These are phyloP conservation scores for Ceramica pisi DNA, from an alignment of 2,888 invertebrate genomes.

Conservation along the genomic window DNA sequence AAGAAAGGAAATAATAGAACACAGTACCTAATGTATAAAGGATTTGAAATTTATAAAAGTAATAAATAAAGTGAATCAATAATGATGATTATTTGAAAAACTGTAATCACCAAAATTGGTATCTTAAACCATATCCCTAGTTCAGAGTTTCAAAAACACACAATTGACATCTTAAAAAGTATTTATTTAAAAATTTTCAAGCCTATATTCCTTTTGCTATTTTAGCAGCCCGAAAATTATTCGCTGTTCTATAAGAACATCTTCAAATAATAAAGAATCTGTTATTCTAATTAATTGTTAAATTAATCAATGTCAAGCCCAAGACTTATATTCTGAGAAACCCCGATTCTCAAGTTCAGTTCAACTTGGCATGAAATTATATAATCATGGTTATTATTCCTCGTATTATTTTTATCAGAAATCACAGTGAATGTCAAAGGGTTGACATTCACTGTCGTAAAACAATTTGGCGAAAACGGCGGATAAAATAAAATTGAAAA, in stretches of 20 bases:
- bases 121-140: neutral
- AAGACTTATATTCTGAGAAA: slow-evolving; percentile 12
- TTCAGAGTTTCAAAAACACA: neutral
- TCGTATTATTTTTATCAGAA: slow-evolving; percentile 1
- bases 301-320: slow-evolving; percentile 34
- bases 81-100: neutral
- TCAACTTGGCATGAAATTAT: slow-evolving; percentile 1
- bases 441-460: slow-evolving; percentile 23
- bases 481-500: slow-evolving; percentile 38
- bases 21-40: too few species aligned
- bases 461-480: slow-evolving; percentile 33
- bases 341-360: slow-evolving; percentile 23
- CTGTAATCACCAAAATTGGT: neutral
- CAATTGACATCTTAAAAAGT: neutral
- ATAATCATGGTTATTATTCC: slow-evolving; percentile 1
- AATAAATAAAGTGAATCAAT: too few species aligned
- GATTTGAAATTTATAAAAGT: too few species aligned
- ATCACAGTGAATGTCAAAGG: slow-evolving; percentile 10
- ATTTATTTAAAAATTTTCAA: neutral
- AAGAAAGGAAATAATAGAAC: too few species aligned
- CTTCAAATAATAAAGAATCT: slow-evolving; percentile 27
- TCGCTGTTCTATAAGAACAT: slow-evolving; percentile 14
- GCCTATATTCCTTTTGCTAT: slow-evolving; percentile 8
- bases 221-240: slow-evolving; percentile 15
- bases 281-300: slow-evolving; percentile 38